Conservation (phyloP, 2,113 vertebrate genomes). For the Cromileptes altivelis region DNA sequence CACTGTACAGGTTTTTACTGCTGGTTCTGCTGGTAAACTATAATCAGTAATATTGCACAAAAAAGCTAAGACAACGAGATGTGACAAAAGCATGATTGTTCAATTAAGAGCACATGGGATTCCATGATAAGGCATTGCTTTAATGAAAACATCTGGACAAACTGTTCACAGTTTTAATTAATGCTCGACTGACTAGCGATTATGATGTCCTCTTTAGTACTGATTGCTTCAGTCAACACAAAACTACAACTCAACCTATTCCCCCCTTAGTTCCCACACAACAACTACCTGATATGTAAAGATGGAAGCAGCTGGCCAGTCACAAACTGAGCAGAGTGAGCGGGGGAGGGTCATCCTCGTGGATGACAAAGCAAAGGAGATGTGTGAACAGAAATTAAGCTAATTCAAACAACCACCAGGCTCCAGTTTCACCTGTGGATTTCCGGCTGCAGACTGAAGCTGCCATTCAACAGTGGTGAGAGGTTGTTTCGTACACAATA, state of each 20-base stretch:
- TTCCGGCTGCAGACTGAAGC: slow-evolving; percentile 38
- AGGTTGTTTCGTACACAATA: slow-evolving; percentile 49
- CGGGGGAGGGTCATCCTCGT: background rate
- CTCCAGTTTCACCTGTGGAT: slow-evolving; percentile 31
- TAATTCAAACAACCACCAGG: slow-evolving; percentile 29
- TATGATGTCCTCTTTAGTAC: slow-evolving; percentile 40
- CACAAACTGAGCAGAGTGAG: slow-evolving; percentile 13
- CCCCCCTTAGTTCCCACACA: slow-evolving; percentile 32
- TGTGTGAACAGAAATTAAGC: slow-evolving; percentile 22
- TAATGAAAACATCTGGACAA: slow-evolving; percentile 70
- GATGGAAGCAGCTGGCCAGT: slow-evolving; percentile 63
- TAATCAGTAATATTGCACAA: slow-evolving; percentile 40
- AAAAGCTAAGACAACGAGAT: slow-evolving; percentile 44
- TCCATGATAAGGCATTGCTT: slow-evolving; percentile 81
- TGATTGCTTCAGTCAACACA: slow-evolving; percentile 57
- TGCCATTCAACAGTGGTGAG: slow-evolving; percentile 29
- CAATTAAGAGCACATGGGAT: slow-evolving; percentile 63
- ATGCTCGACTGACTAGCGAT: slow-evolving; percentile 52
- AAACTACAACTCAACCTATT: slow-evolving; percentile 15
- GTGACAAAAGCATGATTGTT: slow-evolving; percentile 52
- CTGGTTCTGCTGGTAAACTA: slow-evolving; percentile 56
- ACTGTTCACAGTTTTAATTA: slow-evolving; percentile 78
- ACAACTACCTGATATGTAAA: slow-evolving; percentile 52
- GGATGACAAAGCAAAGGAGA: slow-evolving; percentile 43
- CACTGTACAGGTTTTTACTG: slow-evolving; percentile 5